Evolutionary conservation across 2,888 invertebrate genomes (phyloP).

Genomic region (Diachrysia chrysitis): DNA sequence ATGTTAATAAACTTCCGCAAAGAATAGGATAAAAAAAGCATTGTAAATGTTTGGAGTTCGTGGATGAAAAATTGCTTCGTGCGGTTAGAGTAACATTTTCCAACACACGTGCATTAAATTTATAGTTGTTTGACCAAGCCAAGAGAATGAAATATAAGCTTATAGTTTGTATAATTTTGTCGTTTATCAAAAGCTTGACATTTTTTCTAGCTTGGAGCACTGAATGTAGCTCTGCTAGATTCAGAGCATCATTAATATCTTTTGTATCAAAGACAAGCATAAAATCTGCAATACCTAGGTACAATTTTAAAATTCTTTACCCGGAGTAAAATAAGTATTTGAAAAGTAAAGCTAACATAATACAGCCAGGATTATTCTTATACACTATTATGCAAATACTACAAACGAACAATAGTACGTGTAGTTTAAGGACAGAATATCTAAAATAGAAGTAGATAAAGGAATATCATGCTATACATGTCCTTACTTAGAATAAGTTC

Average conservation of each 20-base stretch:
- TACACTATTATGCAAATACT: slow-evolving; percentile 1
- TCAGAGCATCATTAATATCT: background rate
- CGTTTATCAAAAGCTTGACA: slow-evolving; percentile 39
- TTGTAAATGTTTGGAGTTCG: slow-evolving; percentile 42
- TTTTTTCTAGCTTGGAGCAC: slow-evolving; percentile 22
- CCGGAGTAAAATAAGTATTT: background rate
- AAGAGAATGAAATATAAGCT: slow-evolving; percentile 36
- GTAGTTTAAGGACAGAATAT: background rate
- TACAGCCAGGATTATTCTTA: background rate
- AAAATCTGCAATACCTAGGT: background rate
- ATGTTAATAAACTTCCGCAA: slow-evolving; percentile 59
- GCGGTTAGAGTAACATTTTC: slow-evolving; percentile 37
- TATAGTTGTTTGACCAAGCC: slow-evolving; percentile 39
- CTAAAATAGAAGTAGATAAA: background rate
- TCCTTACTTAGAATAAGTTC: slow-evolving; percentile 7
- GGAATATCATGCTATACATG: background rate
- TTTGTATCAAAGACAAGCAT: background rate
- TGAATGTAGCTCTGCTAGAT: background rate
- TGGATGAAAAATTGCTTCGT: slow-evolving; percentile 52
- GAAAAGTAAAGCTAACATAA: background rate
- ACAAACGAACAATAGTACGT: slow-evolving; percentile 1
- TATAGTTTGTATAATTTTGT: slow-evolving; percentile 51
- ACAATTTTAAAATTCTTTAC: background rate
- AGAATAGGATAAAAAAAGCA: slow-evolving; percentile 49
- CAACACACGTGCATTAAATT: slow-evolving; percentile 49